These are phyloP conservation scores for Ispidina picta DNA, from an alignment of 2,797 vertebrate genomes.

Conservation along the genomic window DNA sequence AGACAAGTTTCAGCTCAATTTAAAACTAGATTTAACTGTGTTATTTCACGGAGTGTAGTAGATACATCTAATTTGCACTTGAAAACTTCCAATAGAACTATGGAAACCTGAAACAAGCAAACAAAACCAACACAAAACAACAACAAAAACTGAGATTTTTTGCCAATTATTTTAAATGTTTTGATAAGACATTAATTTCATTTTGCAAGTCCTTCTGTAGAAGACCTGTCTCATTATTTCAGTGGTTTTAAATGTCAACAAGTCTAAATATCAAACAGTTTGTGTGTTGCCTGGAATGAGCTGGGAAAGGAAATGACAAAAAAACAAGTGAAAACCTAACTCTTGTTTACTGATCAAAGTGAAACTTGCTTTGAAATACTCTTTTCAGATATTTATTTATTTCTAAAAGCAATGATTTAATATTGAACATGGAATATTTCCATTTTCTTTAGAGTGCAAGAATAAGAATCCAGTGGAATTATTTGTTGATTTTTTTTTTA, in stretches of 20 bases:
- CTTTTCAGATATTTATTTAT: background rate
- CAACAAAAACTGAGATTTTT: background rate
- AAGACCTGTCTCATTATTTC: background rate
- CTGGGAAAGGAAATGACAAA: background rate
- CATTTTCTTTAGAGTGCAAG: background rate
- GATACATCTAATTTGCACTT: background rate
- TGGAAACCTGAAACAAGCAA: background rate
- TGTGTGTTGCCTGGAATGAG: background rate
- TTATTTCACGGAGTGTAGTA: background rate
- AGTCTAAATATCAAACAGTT: background rate
- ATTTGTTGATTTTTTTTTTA: background rate
- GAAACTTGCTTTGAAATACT: background rate
- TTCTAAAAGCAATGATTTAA: background rate
- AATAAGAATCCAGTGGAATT: constrained; percentile 24
- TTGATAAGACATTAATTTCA: background rate
- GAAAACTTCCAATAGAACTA: background rate
- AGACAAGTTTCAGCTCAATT: background rate
- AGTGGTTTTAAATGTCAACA: background rate
- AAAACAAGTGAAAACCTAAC: background rate
- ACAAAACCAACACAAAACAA: background rate
- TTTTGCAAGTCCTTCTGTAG: background rate
- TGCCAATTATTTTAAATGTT: background rate
- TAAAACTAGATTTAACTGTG: background rate
- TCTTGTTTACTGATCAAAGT: background rate
- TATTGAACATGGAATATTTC: background rate